Evolutionary conservation across 1,140 invertebrate genomes (phyloP).

Genomic region (Drosophila nebulosa): DNA sequence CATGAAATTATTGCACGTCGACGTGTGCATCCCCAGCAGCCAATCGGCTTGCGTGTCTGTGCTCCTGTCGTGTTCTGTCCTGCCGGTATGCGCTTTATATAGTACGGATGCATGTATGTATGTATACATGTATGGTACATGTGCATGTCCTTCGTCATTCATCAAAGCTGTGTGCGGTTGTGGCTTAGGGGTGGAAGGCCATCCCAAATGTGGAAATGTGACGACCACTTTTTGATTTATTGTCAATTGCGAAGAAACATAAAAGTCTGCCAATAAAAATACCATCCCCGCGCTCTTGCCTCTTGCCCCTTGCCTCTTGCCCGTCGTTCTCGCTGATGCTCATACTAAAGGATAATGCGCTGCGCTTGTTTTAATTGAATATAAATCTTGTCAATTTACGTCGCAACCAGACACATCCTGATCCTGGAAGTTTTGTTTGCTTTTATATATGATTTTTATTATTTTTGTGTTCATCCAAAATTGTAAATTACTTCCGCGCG

Average conservation of each 20-base stretch:
- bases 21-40: constrained; percentile 49
- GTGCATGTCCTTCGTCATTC: constrained; percentile 72
- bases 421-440: constrained; percentile 49
- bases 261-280: constrained; percentile 74
- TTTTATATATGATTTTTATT: constrained; percentile 45
- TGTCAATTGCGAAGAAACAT: constrained; percentile 61
- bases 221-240: constrained; percentile 71
- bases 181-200: constrained; percentile 64
- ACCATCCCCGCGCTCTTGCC: too few relatives aligned
- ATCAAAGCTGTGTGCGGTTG: constrained; percentile 62
- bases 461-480: constrained; percentile 43
- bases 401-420: constrained; percentile 61
- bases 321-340: background rate
- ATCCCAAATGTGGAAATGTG: constrained; percentile 45
- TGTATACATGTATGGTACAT: constrained; percentile 2
- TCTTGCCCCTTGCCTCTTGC: background rate
- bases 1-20: constrained; percentile 73
- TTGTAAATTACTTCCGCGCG: constrained; percentile 76
- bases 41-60: constrained; percentile 67
- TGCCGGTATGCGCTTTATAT: constrained; percentile 8
- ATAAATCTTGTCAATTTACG: constrained; percentile 78
- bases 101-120: too few relatives aligned
- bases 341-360: constrained; percentile 59
- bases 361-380: constrained; percentile 72
- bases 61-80: constrained; percentile 16